Conservation (phyloP, 2,888 invertebrate species). For the Tridacna gigas region DNA sequence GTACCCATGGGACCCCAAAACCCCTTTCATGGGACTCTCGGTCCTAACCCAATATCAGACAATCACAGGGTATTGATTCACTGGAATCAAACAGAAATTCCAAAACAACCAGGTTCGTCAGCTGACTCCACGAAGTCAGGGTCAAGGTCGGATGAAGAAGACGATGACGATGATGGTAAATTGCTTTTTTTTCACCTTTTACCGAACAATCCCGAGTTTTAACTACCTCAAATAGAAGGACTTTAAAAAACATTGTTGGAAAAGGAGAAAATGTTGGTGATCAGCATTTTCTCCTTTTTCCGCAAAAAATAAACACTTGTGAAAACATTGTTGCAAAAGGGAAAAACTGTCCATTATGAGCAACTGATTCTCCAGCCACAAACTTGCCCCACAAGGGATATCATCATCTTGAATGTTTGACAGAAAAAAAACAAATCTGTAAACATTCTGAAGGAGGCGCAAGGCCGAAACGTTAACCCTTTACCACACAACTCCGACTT, state of each 20-base stretch:
- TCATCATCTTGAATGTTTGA: too few species aligned
- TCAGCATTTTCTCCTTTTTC: background rate
- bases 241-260: background rate
- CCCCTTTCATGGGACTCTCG: slow-evolving; percentile 16
- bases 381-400: too few species aligned
- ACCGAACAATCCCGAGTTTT: background rate
- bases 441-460: too few species aligned
- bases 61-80: slow-evolving; percentile 61
- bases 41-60: slow-evolving; percentile 33
- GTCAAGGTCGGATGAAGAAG: slow-evolving; percentile 65
- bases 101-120: slow-evolving; percentile 8
- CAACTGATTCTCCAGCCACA: too few species aligned
- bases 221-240: background rate
- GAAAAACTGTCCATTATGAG: too few species aligned
- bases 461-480: too few species aligned
- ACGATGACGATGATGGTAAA: slow-evolving; percentile 64
- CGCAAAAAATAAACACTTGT: too few species aligned
- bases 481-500: too few species aligned
- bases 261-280: background rate
- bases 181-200: background rate
- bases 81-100: slow-evolving; percentile 58
- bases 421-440: too few species aligned
- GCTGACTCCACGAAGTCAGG: slow-evolving; percentile 33
- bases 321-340: too few species aligned
- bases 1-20: slow-evolving; percentile 18